A percentile compares a stretch with the other conserved stretches of the same genome.
Evolutionary conservation across 1,140 invertebrate genomes (phyloP).

Genomic region (Trichogramma pretiosum): DNA sequence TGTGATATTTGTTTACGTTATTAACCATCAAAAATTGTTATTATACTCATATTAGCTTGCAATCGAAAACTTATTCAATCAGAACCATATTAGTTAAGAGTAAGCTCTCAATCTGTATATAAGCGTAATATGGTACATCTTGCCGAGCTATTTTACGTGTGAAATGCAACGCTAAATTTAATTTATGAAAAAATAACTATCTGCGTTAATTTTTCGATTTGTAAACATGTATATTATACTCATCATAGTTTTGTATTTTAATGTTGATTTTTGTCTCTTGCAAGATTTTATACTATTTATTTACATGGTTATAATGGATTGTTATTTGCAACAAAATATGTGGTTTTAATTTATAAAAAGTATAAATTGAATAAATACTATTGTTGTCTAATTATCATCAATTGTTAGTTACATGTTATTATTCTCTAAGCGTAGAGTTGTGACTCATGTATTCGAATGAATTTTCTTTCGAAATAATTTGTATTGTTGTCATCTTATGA

Average conservation of each 20-base stretch:
- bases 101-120: too few relatives aligned
- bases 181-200: constrained; percentile 14
- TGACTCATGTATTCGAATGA: too few relatives aligned
- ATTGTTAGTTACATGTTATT: too few relatives aligned
- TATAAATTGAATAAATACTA: constrained; percentile 15
- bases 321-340: constrained; percentile 15
- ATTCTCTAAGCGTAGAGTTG: too few relatives aligned
- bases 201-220: constrained; percentile 8
- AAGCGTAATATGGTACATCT: constrained; percentile 12
- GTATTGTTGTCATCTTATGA: constrained; percentile 17
- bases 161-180: constrained; percentile 15
- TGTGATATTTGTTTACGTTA: too few relatives aligned
- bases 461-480: constrained; percentile 8
- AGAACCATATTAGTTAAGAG: too few relatives aligned
- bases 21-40: too few relatives aligned
- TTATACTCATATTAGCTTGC: too few relatives aligned
- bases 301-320: constrained; percentile 13
- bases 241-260: constrained; percentile 3
- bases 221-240: not conserved
- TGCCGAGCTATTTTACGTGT: constrained; percentile 16
- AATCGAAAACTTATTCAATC: too few relatives aligned
- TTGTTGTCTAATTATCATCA: constrained; percentile 18
- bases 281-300: constrained; percentile 16
- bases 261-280: constrained; percentile 9
- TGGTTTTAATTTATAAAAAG: too few relatives aligned